Percentiles rank a stretch among this genome's conserved stretches.
These are phyloP conservation scores for Tenodera sinensis DNA, from an alignment of 2,888 invertebrate genomes.

Conservation along the genomic window DNA sequence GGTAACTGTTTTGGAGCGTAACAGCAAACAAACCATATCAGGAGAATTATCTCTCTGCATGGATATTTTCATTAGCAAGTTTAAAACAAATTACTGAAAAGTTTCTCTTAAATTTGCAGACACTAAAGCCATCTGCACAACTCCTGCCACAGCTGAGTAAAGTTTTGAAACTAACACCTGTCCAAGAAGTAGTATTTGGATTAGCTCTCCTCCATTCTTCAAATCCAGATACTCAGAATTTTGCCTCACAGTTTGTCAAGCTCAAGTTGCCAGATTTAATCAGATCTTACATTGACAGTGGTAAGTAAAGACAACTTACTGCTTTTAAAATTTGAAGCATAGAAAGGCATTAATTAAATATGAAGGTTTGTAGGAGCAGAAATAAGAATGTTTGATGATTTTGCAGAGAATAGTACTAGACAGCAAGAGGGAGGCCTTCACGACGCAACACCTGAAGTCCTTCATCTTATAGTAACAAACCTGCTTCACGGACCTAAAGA, in stretches of 20 bases:
- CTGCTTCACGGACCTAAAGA: slow-evolving; percentile 45
- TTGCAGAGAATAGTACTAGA: slow-evolving; percentile 60
- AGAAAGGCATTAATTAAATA: background rate
- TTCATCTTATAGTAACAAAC: slow-evolving; percentile 73
- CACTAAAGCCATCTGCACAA: slow-evolving; percentile 72
- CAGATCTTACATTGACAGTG: slow-evolving; percentile 80
- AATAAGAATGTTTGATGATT: background rate
- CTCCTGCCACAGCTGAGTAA: slow-evolving; percentile 81
- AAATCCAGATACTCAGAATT: slow-evolving; percentile 67
- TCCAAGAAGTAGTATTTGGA: slow-evolving; percentile 89
- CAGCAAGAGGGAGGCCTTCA: slow-evolving; percentile 78
- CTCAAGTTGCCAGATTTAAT: slow-evolving; percentile 80
- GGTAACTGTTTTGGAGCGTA: slow-evolving; percentile 48
- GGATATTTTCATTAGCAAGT: too few relatives aligned
- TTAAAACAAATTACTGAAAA: too few relatives aligned
- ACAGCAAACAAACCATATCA: too few relatives aligned
- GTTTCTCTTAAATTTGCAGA: slow-evolving; percentile 51
- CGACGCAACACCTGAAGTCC: slow-evolving; percentile 85
- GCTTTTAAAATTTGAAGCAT: background rate
- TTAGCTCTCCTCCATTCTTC: slow-evolving; percentile 79
- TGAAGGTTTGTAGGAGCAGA: background rate
- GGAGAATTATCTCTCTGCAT: too few relatives aligned
- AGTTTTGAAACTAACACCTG: slow-evolving; percentile 78
- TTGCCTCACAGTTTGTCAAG: slow-evolving; percentile 75
- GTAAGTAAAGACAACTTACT: slow-evolving; percentile 45